Conservation (phyloP, 2,888 invertebrate genomes). For the Druceiella hillmani region DNA sequence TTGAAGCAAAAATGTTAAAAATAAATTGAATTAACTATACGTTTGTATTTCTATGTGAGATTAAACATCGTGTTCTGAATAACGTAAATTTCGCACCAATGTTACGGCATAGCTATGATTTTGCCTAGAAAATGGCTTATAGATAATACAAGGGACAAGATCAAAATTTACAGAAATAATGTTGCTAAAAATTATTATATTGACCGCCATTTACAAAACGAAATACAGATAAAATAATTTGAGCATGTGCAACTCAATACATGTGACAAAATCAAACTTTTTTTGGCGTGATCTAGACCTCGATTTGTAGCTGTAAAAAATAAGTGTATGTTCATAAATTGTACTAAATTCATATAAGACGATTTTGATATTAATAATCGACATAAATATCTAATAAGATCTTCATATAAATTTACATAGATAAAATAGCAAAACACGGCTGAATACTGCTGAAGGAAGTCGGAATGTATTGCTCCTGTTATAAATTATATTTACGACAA, state of each 20-base stretch:
- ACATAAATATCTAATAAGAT: too few species aligned
- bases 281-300: too few species aligned
- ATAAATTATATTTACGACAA: too few species aligned
- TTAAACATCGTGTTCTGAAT: background rate
- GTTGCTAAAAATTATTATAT: background rate
- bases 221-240: background rate
- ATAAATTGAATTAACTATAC: background rate
- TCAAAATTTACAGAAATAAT: background rate
- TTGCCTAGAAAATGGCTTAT: background rate
- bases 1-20: background rate
- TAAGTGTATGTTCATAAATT: too few species aligned
- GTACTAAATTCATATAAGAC: too few species aligned
- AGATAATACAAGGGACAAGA: background rate
- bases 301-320: too few species aligned
- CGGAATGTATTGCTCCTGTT: too few species aligned
- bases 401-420: too few species aligned
- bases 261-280: too few species aligned
- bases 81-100: background rate
- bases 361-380: too few species aligned
- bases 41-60: background rate
- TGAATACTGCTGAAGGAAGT: too few species aligned
- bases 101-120: background rate
- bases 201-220: background rate
- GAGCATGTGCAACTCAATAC: background rate
- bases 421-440: too few species aligned